Conservation (phyloP, 2,113 vertebrate species). For the Dascyllus trimaculatus region DNA sequence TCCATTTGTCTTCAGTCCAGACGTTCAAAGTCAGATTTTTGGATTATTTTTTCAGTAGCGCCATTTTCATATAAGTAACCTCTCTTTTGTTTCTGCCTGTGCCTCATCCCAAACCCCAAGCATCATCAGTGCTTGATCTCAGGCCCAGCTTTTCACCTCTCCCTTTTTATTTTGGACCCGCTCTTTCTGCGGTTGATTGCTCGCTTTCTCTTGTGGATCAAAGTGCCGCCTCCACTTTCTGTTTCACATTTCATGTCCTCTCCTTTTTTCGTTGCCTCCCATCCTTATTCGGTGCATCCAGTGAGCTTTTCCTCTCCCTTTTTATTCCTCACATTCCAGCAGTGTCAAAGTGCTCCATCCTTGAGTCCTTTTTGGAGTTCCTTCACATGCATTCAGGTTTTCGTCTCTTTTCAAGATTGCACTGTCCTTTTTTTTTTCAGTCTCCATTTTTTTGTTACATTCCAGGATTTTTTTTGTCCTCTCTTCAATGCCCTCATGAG, state of each 20-base stretch:
- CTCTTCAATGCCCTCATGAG: slow-evolving; percentile 22
- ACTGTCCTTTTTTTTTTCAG: slow-evolving; percentile 3
- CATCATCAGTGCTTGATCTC: slow-evolving; percentile 63
- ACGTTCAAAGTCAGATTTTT: slow-evolving; percentile 22
- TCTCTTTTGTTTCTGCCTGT: slow-evolving; percentile 22
- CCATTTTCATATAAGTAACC: slow-evolving; percentile 32
- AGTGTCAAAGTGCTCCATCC: slow-evolving; percentile 56
- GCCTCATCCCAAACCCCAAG: slow-evolving; percentile 11
- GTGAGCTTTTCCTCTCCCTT: slow-evolving; percentile 36
- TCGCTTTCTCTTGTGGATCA: slow-evolving; percentile 66
- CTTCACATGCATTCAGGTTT: slow-evolving; percentile 28
- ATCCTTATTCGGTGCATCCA: slow-evolving; percentile 13
- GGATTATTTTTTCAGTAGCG: slow-evolving; percentile 31
- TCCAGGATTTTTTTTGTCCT: slow-evolving; percentile 21
- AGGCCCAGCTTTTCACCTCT: slow-evolving; percentile 59
- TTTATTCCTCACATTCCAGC: slow-evolving; percentile 62
- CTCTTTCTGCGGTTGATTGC: slow-evolving; percentile 51
- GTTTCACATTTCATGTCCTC: slow-evolving; percentile 47
- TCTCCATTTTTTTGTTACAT: slow-evolving; percentile 44
- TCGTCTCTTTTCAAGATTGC: slow-evolving; percentile 8
- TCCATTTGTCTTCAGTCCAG: slow-evolving; percentile 2
- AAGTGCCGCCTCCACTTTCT: slow-evolving; percentile 52
- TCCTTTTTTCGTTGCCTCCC: slow-evolving; percentile 4
- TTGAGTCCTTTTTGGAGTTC: slow-evolving; percentile 39
- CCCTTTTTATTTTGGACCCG: slow-evolving; percentile 27